phyloP scores from a whole-genome alignment of 2,797 vertebrate species.

The Arnoldichthys spilopterus region DNA sequence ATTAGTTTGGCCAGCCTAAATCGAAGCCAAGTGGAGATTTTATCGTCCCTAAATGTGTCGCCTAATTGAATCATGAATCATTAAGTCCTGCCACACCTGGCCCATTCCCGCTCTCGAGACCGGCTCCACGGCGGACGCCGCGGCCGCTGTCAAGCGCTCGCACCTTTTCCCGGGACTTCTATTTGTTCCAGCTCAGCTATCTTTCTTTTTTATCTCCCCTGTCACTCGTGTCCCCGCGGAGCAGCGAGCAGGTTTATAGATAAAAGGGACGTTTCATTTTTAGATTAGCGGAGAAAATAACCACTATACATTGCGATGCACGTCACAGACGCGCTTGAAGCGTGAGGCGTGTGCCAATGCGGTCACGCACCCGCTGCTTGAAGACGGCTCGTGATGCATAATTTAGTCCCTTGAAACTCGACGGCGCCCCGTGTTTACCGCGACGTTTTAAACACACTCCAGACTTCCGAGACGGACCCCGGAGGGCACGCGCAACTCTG shows the following conservation, averaged over 20 bases:
- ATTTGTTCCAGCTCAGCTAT: constrained; percentile 52
- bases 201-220: constrained; percentile 44
- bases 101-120: constrained; percentile 22
- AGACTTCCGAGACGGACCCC: not conserved
- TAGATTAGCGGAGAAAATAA: constrained; percentile 50
- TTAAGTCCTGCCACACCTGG: not conserved
- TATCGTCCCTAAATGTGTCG: not conserved
- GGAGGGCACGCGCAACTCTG: not conserved
- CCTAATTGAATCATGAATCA: constrained; percentile 21
- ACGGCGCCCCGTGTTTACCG: not conserved
- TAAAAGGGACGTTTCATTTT: constrained; percentile 51
- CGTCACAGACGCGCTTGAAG: constrained; percentile 42
- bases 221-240: constrained; percentile 46
- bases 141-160: constrained; percentile 9
- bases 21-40: not conserved
- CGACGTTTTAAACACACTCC: constrained; percentile 14
- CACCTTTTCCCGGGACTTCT: constrained; percentile 28
- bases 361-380: constrained; percentile 20
- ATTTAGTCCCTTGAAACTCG: constrained; percentile 40
- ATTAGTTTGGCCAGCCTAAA: not conserved
- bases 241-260: constrained; percentile 50
- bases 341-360: constrained; percentile 51
- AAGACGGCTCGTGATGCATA: constrained; percentile 44
- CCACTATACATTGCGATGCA: constrained; percentile 48
- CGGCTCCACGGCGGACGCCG: not conserved